A percentile compares a stretch with the other conserved stretches of the same genome.
Evolutionary conservation across 2,113 vertebrate genomes (phyloP).

Genomic region (Mesocricetus auratus): DNA sequence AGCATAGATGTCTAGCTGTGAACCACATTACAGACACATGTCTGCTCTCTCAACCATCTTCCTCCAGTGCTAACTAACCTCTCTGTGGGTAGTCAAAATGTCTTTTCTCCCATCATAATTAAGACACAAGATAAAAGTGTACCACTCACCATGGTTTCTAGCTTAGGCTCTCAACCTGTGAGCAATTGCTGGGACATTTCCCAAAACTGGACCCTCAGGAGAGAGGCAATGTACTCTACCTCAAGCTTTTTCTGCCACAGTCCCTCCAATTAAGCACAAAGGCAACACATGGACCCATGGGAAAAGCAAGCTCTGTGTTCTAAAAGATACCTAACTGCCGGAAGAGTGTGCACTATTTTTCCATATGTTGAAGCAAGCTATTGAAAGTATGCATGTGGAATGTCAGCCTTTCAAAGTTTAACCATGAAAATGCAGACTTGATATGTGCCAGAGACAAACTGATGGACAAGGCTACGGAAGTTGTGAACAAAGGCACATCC

Average conservation of each 20-base stretch:
- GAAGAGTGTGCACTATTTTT: background rate
- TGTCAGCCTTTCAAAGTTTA: slow-evolving; percentile 4
- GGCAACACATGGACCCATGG: background rate
- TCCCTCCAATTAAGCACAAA: background rate
- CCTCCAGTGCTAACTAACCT: background rate
- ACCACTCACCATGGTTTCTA: background rate
- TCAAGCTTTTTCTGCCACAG: background rate
- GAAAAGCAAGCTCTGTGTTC: background rate
- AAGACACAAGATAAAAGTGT: background rate
- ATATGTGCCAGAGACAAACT: slow-evolving; percentile 2
- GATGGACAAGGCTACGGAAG: background rate
- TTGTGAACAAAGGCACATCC: background rate
- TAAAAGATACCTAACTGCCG: background rate
- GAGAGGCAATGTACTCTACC: background rate
- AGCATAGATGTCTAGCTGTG: background rate
- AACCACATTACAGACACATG: background rate
- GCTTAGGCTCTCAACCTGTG: background rate
- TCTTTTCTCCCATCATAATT: background rate
- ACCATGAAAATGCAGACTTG: background rate
- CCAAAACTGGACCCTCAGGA: background rate
- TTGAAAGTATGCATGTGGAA: slow-evolving; percentile 9
- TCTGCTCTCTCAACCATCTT: background rate
- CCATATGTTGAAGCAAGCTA: background rate
- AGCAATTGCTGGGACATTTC: background rate
- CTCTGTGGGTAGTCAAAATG: background rate